Percentiles rank a stretch among this genome's conserved stretches.
Evolutionary conservation across 2,888 invertebrate species (phyloP).

Genomic region (Endotricha flammealis): DNA sequence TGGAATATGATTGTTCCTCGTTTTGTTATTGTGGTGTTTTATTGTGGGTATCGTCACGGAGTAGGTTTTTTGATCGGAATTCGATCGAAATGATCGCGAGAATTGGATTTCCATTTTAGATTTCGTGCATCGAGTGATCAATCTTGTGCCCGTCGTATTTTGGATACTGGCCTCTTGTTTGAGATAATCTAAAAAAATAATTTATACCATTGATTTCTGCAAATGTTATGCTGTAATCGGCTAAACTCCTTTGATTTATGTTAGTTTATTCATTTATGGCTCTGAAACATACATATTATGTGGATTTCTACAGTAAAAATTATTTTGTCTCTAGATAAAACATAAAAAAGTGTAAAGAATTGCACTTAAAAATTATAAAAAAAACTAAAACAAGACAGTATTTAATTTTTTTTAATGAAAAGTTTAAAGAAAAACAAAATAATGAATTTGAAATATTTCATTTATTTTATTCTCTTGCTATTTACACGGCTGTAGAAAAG

Average conservation of each 20-base stretch:
- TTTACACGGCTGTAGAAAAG: conserved; percentile 74
- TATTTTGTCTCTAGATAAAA: too few species aligned
- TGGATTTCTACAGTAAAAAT: too few species aligned
- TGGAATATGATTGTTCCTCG: conserved; percentile 74
- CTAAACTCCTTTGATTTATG: neutral
- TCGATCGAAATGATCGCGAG: conserved; percentile 73
- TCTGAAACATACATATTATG: too few species aligned
- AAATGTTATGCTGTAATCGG: conserved; percentile 6
- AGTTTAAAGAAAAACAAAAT: conserved; percentile 19
- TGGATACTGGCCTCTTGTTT: conserved; percentile 24
- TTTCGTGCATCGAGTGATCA: conserved; percentile 60
- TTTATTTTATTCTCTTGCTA: conserved; percentile 53
- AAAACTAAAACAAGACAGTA: too few species aligned
- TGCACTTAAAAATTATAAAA: too few species aligned
- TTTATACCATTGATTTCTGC: conserved; percentile 4
- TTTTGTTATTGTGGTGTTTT: conserved; percentile 73
- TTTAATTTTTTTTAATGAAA: neutral
- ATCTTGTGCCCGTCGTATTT: conserved; percentile 47
- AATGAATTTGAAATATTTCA: conserved; percentile 54
- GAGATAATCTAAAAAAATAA: conserved; percentile 23
- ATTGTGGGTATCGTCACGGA: conserved; percentile 73
- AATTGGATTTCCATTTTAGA: conserved; percentile 74
- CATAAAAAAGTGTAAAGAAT: too few species aligned
- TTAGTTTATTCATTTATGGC: too few species aligned
- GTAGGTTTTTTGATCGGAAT: conserved; percentile 71